phyloP scores from a whole-genome alignment of 37 sponge, comb jelly and placozoan species.

The Agelas oroides region DNA sequence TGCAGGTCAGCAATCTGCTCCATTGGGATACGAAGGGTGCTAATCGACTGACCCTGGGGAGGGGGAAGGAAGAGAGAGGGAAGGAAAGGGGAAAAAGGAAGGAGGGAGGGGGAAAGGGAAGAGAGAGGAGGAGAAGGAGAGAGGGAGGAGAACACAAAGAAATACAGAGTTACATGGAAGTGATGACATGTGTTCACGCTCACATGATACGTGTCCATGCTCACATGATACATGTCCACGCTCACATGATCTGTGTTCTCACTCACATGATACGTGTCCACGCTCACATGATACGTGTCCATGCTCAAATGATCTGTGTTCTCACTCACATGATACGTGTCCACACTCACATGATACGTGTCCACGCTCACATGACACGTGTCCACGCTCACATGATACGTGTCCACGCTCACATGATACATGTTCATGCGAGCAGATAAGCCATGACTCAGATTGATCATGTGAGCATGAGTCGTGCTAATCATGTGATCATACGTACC shows the following conservation, averaged over 20 bases:
- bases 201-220: too few relatives aligned
- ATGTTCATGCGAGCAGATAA: not conserved
- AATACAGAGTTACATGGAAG: not conserved
- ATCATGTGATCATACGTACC: constrained; percentile 6
- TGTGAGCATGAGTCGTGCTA: not conserved
- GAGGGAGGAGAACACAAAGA: not conserved
- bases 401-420: too few relatives aligned
- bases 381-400: too few relatives aligned
- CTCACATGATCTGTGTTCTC: too few relatives aligned
- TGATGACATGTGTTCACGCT: not conserved
- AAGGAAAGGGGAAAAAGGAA: constrained; percentile 1
- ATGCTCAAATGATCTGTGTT: too few relatives aligned
- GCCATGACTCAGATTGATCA: not conserved
- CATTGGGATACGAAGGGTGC: constrained; percentile 48
- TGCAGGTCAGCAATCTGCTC: constrained; percentile 23
- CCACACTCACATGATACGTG: too few relatives aligned
- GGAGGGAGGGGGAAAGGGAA: constrained; percentile 5
- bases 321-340: too few relatives aligned
- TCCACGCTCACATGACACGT: too few relatives aligned
- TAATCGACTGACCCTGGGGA: constrained; percentile 54
- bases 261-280: too few relatives aligned
- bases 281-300: too few relatives aligned
- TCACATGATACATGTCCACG: too few relatives aligned
- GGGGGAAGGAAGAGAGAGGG: not conserved
- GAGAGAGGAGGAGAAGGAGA: not conserved